These are phyloP conservation scores for Odontophorus gujanensis DNA, from an alignment of 2,113 vertebrate genomes.

Conservation along the genomic window DNA sequence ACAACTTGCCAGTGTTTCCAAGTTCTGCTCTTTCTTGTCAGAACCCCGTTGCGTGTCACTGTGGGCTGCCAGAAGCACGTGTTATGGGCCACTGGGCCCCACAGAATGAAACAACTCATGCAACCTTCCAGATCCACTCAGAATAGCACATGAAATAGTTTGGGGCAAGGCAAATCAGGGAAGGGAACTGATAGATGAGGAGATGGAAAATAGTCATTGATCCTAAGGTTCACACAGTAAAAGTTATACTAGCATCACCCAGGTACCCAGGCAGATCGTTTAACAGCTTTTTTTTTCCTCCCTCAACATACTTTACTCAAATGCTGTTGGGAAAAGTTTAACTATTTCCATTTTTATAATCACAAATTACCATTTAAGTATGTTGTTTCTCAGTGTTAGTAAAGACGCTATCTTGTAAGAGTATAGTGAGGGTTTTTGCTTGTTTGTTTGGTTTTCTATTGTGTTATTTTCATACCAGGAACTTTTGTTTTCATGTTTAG, in stretches of 20 bases:
- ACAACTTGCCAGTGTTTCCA: background rate
- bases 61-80: rapidly evolving
- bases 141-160: background rate
- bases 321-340: background rate
- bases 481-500: background rate
- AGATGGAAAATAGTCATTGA: slow-evolving; percentile 30
- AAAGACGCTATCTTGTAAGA: background rate
- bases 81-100: background rate
- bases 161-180: slow-evolving; percentile 13
- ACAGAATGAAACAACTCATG: background rate
- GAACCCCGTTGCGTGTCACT: background rate
- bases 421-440: background rate
- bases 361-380: background rate
- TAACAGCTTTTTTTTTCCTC: background rate
- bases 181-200: background rate
- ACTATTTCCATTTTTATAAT: background rate
- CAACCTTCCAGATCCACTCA: background rate
- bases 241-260: background rate
- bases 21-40: background rate
- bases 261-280: slow-evolving; percentile 18
- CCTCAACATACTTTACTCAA: background rate
- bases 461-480: background rate
- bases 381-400: background rate
- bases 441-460: background rate
- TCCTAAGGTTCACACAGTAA: slow-evolving; percentile 25